Conservation (phyloP, 1,140 invertebrate species). For the Dreissena rostriformis region DNA sequence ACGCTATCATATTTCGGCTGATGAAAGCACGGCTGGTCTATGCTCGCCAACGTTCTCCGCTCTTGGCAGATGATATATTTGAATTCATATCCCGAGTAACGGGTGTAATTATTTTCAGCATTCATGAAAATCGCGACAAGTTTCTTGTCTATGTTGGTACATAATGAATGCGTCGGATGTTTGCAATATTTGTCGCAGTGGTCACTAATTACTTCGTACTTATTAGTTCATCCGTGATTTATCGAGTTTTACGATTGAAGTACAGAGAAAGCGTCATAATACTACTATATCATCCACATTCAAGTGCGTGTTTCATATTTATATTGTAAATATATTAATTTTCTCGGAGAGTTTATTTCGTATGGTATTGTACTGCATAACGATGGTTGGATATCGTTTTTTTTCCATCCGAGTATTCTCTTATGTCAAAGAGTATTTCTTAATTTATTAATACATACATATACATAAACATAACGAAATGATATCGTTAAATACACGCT, state of each 20-base stretch:
- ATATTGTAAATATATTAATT: too few relatives aligned
- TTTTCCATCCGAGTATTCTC: too few relatives aligned
- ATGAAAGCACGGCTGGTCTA: not conserved
- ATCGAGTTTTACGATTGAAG: not conserved
- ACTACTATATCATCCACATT: too few relatives aligned
- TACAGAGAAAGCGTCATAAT: too few relatives aligned
- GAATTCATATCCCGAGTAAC: not conserved
- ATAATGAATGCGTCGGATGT: not conserved
- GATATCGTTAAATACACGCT: too few relatives aligned
- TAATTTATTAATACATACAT: too few relatives aligned
- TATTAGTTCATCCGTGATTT: constrained; percentile 1
- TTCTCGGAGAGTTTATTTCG: too few relatives aligned
- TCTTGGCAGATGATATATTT: constrained; percentile 1
- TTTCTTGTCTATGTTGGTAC: not conserved
- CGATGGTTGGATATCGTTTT: too few relatives aligned
- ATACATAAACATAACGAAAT: too few relatives aligned
- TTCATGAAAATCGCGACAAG: constrained; percentile 1
- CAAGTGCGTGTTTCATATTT: too few relatives aligned
- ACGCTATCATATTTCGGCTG: not conserved
- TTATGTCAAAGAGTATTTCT: too few relatives aligned
- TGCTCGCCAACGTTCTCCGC: not conserved
- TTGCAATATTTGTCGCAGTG: not conserved
- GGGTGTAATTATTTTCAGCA: not conserved
- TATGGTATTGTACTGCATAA: too few relatives aligned
- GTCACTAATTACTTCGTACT: not conserved